These are phyloP conservation scores for Sipha maydis DNA, from an alignment of 2,888 invertebrate genomes.

Conservation along the genomic window DNA sequence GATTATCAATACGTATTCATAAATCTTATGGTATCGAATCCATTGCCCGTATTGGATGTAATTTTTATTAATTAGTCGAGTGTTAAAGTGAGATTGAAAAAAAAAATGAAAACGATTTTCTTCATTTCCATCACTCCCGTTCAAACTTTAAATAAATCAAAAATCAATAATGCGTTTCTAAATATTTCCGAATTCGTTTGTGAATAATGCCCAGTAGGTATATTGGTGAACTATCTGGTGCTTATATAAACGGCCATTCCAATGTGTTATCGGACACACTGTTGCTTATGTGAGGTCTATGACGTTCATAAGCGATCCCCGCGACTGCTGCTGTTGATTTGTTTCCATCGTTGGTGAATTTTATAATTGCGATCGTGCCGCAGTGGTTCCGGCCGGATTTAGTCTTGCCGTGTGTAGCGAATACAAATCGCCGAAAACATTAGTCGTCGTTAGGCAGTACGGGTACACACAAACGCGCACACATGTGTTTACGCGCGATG, in stretches of 20 bases:
- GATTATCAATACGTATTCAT: too few species aligned
- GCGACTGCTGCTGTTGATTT: conserved; percentile 7
- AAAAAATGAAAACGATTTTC: too few species aligned
- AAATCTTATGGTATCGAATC: too few species aligned
- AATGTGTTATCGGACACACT: not conserved
- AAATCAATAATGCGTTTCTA: too few species aligned
- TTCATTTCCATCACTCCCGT: too few species aligned
- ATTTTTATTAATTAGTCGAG: too few species aligned
- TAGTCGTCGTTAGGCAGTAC: not conserved
- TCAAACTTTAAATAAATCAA: too few species aligned
- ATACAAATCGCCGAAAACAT: conserved; percentile 29
- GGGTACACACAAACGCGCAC: not conserved
- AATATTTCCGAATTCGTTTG: too few species aligned
- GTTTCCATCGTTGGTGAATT: not conserved
- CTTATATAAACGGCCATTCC: not conserved
- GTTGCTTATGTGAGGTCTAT: not conserved
- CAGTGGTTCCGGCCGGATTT: not conserved
- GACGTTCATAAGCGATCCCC: not conserved
- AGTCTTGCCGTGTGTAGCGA: not conserved
- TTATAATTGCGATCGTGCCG: conserved; percentile 18
- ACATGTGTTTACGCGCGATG: not conserved
- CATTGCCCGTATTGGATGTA: too few species aligned
- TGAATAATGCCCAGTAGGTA: too few species aligned
- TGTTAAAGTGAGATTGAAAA: too few species aligned
- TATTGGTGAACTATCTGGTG: too few species aligned